These are phyloP conservation scores for Sitta carolinensis DNA, from an alignment of 2,797 vertebrate species.

Conservation along the genomic window DNA sequence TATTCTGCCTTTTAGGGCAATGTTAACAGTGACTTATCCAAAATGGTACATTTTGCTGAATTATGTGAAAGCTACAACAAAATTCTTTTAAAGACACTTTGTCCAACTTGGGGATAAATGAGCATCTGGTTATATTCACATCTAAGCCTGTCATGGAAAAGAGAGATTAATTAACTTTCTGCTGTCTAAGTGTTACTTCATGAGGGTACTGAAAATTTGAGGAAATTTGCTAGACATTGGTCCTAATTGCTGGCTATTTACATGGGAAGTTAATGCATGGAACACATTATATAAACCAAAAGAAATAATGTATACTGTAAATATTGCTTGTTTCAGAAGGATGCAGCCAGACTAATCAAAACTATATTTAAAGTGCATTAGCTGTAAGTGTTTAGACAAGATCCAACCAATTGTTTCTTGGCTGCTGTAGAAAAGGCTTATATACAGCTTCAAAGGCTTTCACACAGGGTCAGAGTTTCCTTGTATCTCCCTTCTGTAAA, in stretches of 20 bases:
- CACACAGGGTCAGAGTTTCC: neutral
- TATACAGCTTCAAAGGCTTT: slow-evolving; percentile 1
- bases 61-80: neutral
- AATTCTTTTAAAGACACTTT: neutral
- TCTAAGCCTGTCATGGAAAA: neutral
- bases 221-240: neutral
- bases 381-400: slow-evolving; percentile 26
- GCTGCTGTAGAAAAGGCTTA: neutral
- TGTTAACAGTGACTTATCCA: neutral
- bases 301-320: neutral
- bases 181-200: neutral
- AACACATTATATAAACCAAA: neutral
- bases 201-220: neutral
- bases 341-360: slow-evolving; percentile 22
- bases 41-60: neutral
- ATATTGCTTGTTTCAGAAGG: neutral
- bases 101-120: neutral
- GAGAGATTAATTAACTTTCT: neutral
- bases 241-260: slow-evolving; percentile 7
- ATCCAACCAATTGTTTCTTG: slow-evolving; percentile 11
- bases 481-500: neutral
- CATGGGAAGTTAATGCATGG: neutral
- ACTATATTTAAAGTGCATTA: neutral
- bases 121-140: neutral
- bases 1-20: neutral